phyloP scores from a whole-genome alignment of 23 tunicate genomes.

The Styela clava region DNA sequence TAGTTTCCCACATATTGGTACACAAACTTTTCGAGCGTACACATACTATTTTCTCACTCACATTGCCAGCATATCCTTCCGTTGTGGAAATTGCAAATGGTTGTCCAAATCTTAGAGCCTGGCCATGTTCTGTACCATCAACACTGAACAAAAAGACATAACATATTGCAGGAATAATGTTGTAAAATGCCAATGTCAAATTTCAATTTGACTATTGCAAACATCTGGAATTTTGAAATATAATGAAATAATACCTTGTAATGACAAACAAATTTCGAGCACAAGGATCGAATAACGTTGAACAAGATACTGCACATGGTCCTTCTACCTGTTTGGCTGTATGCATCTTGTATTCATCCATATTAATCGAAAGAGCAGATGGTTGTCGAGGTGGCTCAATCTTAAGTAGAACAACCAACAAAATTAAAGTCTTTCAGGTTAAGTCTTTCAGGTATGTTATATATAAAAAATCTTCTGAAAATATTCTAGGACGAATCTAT shows the following conservation, averaged over 20 bases:
- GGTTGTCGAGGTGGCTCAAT: conserved; percentile 66
- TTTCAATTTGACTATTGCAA: background rate
- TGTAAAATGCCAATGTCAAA: background rate
- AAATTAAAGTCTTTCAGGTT: too few species aligned
- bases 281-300: conserved; percentile 56
- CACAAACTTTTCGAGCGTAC: too few species aligned
- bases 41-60: too few species aligned
- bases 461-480: too few species aligned
- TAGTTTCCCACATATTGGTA: too few species aligned
- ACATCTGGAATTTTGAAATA: background rate
- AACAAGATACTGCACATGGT: conserved; percentile 73
- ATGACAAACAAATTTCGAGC: conserved; percentile 78
- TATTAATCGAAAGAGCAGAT: conserved; percentile 66
- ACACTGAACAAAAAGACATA: conserved; percentile 37
- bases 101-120: conserved; percentile 80
- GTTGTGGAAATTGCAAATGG: conserved; percentile 85
- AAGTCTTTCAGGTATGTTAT: too few species aligned
- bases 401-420: conserved; percentile 8
- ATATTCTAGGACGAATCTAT: background rate
- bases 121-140: conserved; percentile 74
- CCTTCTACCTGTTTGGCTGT: conserved; percentile 46
- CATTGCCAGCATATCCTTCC: conserved; percentile 76
- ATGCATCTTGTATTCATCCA: conserved; percentile 77
- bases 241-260: conserved; percentile 41
- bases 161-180: background rate